These are phyloP conservation scores for Agrotis clavis DNA, from an alignment of 2,888 invertebrate genomes.

Conservation along the genomic window DNA sequence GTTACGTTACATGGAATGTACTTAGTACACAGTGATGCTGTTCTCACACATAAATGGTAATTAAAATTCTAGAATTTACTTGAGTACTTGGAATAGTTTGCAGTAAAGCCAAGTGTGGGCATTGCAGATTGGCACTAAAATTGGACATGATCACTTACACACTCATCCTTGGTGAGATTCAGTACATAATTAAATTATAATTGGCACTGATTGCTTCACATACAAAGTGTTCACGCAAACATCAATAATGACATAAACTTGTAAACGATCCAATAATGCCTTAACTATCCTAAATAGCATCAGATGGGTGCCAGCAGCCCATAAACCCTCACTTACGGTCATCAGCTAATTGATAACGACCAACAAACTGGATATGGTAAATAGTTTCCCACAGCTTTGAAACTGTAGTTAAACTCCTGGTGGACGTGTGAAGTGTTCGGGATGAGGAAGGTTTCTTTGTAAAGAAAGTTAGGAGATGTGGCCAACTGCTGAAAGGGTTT, in stretches of 20 bases:
- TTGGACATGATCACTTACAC: too few relatives aligned
- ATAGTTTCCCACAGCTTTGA: constrained; percentile 48
- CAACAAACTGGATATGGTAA: constrained; percentile 51
- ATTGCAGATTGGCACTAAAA: background rate
- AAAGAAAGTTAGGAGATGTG: constrained; percentile 34
- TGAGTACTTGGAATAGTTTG: constrained; percentile 7
- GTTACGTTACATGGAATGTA: background rate
- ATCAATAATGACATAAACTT: background rate
- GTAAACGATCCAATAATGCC: background rate
- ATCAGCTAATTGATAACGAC: constrained; percentile 55
- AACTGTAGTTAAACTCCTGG: constrained; percentile 35
- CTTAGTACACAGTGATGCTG: background rate
- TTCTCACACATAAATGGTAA: constrained; percentile 6
- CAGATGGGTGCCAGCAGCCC: background rate
- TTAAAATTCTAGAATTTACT: constrained; percentile 33
- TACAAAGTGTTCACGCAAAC: background rate
- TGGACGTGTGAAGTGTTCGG: constrained; percentile 47
- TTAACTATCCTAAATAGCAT: background rate
- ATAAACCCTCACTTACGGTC: constrained; percentile 32
- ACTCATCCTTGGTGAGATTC: background rate
- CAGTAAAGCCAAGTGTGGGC: constrained; percentile 1
- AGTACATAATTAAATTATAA: too few relatives aligned
- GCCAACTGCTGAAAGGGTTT: constrained; percentile 35
- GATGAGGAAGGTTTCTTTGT: constrained; percentile 34
- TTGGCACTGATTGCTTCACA: background rate